Evolutionary conservation across 2,797 vertebrate species (phyloP), one percentile per base, ranked within the genome.

Genomic region (Oreochromis mossambicus): DNA sequence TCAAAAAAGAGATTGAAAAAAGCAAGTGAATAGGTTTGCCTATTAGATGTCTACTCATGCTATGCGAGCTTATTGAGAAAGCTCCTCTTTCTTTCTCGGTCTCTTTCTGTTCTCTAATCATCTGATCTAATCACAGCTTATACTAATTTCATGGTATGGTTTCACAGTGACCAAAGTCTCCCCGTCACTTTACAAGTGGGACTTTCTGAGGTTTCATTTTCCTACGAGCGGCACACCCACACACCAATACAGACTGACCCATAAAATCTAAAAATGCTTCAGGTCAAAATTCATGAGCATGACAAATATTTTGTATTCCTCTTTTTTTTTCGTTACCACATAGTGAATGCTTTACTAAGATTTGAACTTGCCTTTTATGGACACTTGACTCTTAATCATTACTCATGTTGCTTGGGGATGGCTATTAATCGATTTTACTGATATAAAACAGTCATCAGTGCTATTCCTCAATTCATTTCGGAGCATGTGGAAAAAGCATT

Each of bases 111-210:
- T 50, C 70, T 75, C 46, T 50, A 26, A 75, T 87, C 83, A 78
- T 75, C 54, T 56, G 21, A 56, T 86, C 83, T 80, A 51, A 80
- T 88, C 41, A 55, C 43, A 78, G 68, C 66, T 78, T 32, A 13
- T 76, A 5, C 80, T 70, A 51, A 85, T 85, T 77, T 86, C 19
- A 19, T 38, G 12, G 34, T 73, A 61, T 32, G n/a, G 26, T n/a
- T 54, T 54, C 52, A 63, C 81, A 73, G 79, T 56, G 55, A 14
- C 61, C 70, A 50, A 78, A 86, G 89, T 76, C 79, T 81, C 52
- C 52, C 54, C 70, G 78, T 85, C 79, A 54, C 79, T 88, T 83
- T 80, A 58, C 80, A 82, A 68, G 73, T 54, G 48, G 80, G 79
- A 68, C 77, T 79, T 89, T 52, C 56, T 8, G 14, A 19, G 70